Evolutionary conservation across 2,888 invertebrate species (phyloP), one percentile per base, ranked within the genome.

Genomic region (Drosophila kuntzei): DNA sequence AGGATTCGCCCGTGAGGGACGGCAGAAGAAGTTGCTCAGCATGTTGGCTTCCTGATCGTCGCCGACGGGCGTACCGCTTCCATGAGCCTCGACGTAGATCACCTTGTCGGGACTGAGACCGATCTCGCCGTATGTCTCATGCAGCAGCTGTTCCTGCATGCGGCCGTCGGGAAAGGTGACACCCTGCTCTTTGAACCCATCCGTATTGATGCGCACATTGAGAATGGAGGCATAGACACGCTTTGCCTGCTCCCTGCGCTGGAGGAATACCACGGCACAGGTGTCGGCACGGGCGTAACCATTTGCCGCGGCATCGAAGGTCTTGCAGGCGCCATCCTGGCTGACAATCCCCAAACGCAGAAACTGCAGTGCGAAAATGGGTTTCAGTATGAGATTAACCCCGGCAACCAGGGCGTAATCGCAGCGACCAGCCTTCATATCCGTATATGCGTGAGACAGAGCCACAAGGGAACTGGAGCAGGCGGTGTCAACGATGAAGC

Each of bases 31-130:
- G 73, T 97, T 97, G 0, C 96, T 96, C 81, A 99, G 97, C 2
- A 98, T 96, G 91, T 98, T 98, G 12, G 98, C 95, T 93, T 99
- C 99, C 91, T 99, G 97, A 2, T 99, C 99, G 93, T 99, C 99
- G n/a, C 99, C 98, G 44, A 96, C 96, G 93, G 98, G 98, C 2
- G 99, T 99, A 58, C 99, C 99, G 34, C 99, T 99, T 65, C 99
- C 99, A 93, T 99, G 99, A 25, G 99, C 98, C 93, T 99, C 99
- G 1, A 99, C 96, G 92, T 99, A 99, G 12, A 93, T 93, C 0
- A 99, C 97, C 64, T 96, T 95, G 50, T 93, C 92, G 2, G 99
- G 99, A 87, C 96, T 95, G 62, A 99, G 92, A 1, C 95, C 95
- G 37, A 95, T 95, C 92, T 98, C 97, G 1, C 93, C 93, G 93